A percentile compares a stretch with the other conserved stretches of the same genome.
Conservation (phyloP, 2,113 vertebrate genomes). For the Nipponia nippon region DNA sequence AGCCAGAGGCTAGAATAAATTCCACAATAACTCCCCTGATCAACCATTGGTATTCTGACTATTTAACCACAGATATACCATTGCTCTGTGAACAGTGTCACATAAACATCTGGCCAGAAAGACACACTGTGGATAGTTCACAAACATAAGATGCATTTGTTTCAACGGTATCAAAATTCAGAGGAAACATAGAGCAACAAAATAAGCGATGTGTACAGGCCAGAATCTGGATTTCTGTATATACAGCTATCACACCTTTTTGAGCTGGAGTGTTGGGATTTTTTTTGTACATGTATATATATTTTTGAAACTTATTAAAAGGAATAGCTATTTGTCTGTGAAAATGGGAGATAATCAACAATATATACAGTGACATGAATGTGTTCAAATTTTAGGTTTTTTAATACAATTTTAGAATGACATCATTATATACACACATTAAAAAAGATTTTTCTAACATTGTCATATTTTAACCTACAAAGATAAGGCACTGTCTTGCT, state of each 20-base stretch:
- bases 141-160: slow-evolving; percentile 29
- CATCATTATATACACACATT: background rate
- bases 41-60: background rate
- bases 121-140: background rate
- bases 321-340: background rate
- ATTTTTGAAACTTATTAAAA: background rate
- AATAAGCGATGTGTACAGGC: background rate
- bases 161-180: background rate
- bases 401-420: background rate
- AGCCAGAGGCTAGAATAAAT: slow-evolving; percentile 24
- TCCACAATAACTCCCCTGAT: background rate
- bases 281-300: background rate
- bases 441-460: background rate
- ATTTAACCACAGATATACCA: slow-evolving; percentile 22
- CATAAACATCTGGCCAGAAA: slow-evolving; percentile 30
- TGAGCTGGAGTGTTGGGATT: background rate
- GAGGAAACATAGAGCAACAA: background rate
- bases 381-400: background rate
- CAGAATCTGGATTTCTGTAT: background rate
- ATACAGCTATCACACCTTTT: background rate
- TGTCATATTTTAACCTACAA: background rate
- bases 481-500: background rate
- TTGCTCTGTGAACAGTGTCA: background rate
- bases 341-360: background rate
- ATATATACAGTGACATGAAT: background rate